These are phyloP conservation scores for Chrysina gloriosa DNA, from an alignment of 2,888 invertebrate species.

Conservation along the genomic window DNA sequence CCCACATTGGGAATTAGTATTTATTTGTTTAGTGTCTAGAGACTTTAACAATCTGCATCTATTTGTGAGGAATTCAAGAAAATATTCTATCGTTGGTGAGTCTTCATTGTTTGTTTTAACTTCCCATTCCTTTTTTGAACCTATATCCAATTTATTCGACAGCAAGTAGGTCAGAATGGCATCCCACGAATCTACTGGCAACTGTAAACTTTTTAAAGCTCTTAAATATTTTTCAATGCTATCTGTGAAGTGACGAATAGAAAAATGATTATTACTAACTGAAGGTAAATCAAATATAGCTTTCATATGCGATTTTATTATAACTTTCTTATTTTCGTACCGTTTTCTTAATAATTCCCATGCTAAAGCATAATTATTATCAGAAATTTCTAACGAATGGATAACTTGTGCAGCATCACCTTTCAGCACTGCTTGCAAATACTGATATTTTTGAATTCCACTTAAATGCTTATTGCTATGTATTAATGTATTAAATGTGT, in stretches of 20 bases:
- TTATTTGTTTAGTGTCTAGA: no score
- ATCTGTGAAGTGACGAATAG: not conserved
- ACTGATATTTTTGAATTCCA: conserved; percentile 45
- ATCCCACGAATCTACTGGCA: not conserved
- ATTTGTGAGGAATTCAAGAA: no score
- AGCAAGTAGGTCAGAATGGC: not conserved
- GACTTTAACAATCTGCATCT: no score
- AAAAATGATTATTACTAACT: not conserved
- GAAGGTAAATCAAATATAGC: not conserved
- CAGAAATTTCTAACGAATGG: conserved; percentile 44
- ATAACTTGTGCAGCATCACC: conserved; percentile 43
- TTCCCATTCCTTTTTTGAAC: no score
- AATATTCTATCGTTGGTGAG: no score
- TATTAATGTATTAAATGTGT: no score
- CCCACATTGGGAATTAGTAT: no score
- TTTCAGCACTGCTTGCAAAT: conserved; percentile 37
- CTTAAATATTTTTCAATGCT: not conserved
- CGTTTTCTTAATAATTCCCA: no score
- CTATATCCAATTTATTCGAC: no score
- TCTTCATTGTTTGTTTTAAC: no score
- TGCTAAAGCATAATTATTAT: conserved; percentile 44
- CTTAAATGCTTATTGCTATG: conserved; percentile 35
- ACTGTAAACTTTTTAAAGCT: not conserved
- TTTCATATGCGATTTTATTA: conserved; percentile 39
- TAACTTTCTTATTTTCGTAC: conserved; percentile 39